Conservation (phyloP, 2,113 vertebrate genomes). For the Phalacrocorax carbo region DNA sequence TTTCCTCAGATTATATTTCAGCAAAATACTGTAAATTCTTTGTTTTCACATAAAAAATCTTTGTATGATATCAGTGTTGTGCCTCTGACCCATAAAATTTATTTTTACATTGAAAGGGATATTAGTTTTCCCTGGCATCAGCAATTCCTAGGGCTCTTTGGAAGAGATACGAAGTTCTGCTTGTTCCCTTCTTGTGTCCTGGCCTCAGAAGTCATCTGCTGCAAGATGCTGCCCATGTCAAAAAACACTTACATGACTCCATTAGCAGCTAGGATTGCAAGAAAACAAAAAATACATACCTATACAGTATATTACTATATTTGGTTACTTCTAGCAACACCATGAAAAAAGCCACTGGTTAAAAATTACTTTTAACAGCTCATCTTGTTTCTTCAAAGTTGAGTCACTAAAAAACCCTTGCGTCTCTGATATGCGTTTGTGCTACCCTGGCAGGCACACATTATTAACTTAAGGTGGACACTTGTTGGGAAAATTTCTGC, state of each 20-base stretch:
- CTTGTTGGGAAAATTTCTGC: not conserved
- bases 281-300: not conserved
- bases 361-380: not conserved
- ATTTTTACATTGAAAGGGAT: not conserved
- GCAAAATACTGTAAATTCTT: conserved; percentile 15
- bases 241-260: not conserved
- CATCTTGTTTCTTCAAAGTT: not conserved
- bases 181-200: not conserved
- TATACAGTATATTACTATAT: not conserved
- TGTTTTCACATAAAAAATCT: not conserved
- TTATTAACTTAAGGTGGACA: not conserved
- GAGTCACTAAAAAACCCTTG: not conserved
- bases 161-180: not conserved
- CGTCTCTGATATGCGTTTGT: not conserved
- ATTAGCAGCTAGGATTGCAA: not conserved
- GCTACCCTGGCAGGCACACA: not conserved
- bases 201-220: not conserved
- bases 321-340: not conserved
- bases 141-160: not conserved
- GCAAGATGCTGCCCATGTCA: not conserved
- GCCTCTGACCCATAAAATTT: not conserved
- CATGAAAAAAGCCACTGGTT: not conserved
- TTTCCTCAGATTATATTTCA: conserved; percentile 16
- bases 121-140: not conserved
- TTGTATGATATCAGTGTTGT: not conserved